A percentile compares a stretch with the other conserved stretches of the same genome.
Conservation (phyloP, 2,888 invertebrate species). For the Tiphia femorata region DNA sequence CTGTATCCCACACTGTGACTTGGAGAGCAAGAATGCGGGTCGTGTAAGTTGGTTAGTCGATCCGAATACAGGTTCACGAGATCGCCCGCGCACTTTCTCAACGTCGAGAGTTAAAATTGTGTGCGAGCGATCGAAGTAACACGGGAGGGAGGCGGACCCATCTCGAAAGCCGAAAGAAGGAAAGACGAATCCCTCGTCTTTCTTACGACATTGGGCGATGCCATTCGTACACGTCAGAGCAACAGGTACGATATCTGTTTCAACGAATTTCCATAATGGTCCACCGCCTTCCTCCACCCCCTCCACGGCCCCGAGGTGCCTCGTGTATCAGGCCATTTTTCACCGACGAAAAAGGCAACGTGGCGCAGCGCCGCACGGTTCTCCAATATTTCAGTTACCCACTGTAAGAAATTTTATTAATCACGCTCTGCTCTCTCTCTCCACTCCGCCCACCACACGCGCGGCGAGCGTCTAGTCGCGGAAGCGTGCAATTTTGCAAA, state of each 20-base stretch:
- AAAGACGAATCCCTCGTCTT: neutral
- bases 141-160: too few species aligned
- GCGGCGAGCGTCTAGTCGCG: too few species aligned
- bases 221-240: conserved; percentile 1
- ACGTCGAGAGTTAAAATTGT: too few species aligned
- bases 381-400: neutral
- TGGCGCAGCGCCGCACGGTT: neutral
- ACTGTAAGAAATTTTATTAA: neutral
- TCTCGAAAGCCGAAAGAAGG: too few species aligned
- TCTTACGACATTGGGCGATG: conserved; percentile 2
- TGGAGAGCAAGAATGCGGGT: too few species aligned
- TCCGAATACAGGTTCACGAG: too few species aligned
- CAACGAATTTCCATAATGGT: conserved; percentile 18
- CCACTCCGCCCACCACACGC: neutral
- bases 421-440: neutral
- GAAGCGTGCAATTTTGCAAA: too few species aligned
- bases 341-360: neutral
- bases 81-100: too few species aligned
- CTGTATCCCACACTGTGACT: too few species aligned
- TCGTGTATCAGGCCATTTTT: neutral
- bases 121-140: too few species aligned
- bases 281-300: neutral
- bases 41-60: too few species aligned
- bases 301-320: too few species aligned
- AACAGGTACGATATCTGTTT: conserved; percentile 18